Conservation (phyloP, 2,888 invertebrate genomes). For the Acrobasis suavella region DNA sequence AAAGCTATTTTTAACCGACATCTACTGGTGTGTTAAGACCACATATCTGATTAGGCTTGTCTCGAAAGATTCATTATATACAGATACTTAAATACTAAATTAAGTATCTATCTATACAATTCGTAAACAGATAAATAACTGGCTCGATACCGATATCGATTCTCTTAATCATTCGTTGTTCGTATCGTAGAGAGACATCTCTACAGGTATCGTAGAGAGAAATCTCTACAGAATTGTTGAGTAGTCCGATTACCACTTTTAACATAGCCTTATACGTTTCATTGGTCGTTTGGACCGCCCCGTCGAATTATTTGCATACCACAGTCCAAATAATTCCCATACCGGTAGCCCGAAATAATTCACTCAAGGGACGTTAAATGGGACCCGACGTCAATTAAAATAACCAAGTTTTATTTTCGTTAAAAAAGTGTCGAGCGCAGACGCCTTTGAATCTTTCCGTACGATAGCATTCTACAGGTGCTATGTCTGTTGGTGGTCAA, state of each 20-base stretch:
- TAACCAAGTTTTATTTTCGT: constrained; percentile 58
- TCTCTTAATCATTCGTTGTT: constrained; percentile 17
- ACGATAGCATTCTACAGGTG: constrained; percentile 79
- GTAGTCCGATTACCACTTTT: constrained; percentile 28
- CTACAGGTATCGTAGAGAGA: constrained; percentile 27
- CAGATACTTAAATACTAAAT: neutral
- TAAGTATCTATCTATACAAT: neutral
- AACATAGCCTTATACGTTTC: constrained; percentile 36
- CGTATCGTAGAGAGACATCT: no score
- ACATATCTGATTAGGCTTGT: neutral
- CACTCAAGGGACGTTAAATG: constrained; percentile 59
- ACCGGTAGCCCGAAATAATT: constrained; percentile 71
- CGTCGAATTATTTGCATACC: constrained; percentile 74
- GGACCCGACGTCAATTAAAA: constrained; percentile 76
- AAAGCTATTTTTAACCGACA: no score
- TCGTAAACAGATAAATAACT: constrained; percentile 7
- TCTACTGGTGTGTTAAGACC: no score
- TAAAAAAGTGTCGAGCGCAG: constrained; percentile 61
- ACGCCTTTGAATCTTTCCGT: constrained; percentile 72
- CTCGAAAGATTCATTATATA: neutral
- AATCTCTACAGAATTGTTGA: constrained; percentile 22
- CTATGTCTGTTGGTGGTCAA: constrained; percentile 69
- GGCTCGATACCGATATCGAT: neutral
- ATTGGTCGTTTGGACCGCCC: constrained; percentile 53
- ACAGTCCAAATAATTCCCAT: constrained; percentile 66